Evolutionary conservation across 1,140 invertebrate species (phyloP).

Genomic region (Euwallacea fornicatus): DNA sequence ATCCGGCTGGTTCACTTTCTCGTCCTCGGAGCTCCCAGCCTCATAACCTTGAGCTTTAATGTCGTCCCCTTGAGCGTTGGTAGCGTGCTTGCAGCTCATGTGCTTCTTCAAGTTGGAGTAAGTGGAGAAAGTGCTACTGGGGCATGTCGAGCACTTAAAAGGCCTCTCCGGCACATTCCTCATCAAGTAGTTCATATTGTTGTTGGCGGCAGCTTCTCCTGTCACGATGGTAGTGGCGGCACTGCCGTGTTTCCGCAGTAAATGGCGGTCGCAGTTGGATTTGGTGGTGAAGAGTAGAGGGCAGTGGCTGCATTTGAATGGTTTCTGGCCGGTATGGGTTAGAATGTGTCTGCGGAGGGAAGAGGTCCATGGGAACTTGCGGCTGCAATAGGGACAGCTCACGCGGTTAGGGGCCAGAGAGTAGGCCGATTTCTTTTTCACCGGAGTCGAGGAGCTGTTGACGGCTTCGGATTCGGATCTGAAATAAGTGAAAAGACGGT

Average conservation of each 20-base stretch:
- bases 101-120: conserved; percentile 79
- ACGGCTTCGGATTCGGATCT: conserved; percentile 62
- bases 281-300: conserved; percentile 93
- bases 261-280: conserved; percentile 93
- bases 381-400: conserved; percentile 86
- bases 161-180: conserved; percentile 77
- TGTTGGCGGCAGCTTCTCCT: conserved; percentile 46
- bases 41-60: conserved; percentile 53
- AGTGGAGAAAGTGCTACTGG: conserved; percentile 83
- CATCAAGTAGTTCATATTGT: conserved; percentile 56
- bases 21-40: conserved; percentile 55
- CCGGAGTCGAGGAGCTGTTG: conserved; percentile 36
- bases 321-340: conserved; percentile 94
- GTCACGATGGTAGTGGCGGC: conserved; percentile 50
- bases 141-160: conserved; percentile 82
- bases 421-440: conserved; percentile 93
- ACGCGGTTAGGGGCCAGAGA: conserved; percentile 91
- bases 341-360: conserved; percentile 89
- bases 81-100: conserved; percentile 68
- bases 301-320: conserved; percentile 91
- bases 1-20: conserved; percentile 50
- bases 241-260: conserved; percentile 84
- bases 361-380: conserved; percentile 95
- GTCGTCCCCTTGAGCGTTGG: conserved; percentile 53
- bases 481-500: conserved; percentile 32